phyloP scores from a whole-genome alignment of 2,888 invertebrate species.

The Eurytoma californica region DNA sequence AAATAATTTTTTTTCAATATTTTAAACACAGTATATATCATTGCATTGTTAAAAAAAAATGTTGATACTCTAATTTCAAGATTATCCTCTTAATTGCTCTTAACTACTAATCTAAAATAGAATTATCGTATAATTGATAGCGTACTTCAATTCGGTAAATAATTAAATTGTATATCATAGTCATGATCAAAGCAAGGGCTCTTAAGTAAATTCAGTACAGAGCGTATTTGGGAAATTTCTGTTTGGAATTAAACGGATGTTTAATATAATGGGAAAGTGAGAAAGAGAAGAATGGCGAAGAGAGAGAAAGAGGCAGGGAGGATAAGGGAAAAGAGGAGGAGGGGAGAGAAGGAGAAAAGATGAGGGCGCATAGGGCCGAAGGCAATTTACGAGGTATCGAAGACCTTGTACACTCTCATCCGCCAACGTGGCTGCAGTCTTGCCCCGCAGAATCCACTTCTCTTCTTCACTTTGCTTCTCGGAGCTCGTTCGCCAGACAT shows the following conservation, averaged over 20 bases:
- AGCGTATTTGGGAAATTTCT: constrained; percentile 11
- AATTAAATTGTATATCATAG: too few relatives aligned
- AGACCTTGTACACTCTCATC: constrained; percentile 72
- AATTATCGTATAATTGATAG: too few relatives aligned
- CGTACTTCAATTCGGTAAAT: too few relatives aligned
- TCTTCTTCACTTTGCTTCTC: constrained; percentile 61
- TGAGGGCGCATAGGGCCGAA: constrained; percentile 62
- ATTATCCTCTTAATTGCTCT: too few relatives aligned
- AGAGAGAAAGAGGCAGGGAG: constrained; percentile 1
- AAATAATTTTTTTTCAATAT: too few relatives aligned
- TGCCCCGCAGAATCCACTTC: constrained; percentile 71
- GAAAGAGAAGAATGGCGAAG: constrained; percentile 18
- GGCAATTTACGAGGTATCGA: constrained; percentile 75
- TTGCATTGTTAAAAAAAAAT: too few relatives aligned
- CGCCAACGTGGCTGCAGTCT: constrained; percentile 69
- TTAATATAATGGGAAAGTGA: constrained; percentile 18
- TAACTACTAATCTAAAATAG: too few relatives aligned
- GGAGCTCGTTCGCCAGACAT: constrained; percentile 32
- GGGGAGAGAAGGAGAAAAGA: constrained; percentile 49
- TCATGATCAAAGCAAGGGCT: too few relatives aligned
- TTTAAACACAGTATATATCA: too few relatives aligned
- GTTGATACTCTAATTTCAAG: too few relatives aligned
- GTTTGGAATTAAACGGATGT: constrained; percentile 30
- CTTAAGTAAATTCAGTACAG: constrained; percentile 21
- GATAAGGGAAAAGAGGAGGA: background rate